These are phyloP conservation scores for Pycnonotus jocosus DNA, from an alignment of 2,113 vertebrate genomes.

Conservation along the genomic window DNA sequence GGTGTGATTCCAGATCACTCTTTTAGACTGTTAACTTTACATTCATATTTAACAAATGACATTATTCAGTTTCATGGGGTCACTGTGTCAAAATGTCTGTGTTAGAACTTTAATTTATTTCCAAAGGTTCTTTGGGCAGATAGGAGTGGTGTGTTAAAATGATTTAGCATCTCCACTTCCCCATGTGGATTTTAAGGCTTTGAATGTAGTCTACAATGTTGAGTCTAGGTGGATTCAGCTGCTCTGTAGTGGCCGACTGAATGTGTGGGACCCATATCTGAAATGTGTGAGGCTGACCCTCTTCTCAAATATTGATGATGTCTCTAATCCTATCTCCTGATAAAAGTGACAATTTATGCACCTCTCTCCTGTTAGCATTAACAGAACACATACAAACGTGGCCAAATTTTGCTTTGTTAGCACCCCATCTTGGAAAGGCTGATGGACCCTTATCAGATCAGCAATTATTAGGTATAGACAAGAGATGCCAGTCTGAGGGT, in stretches of 20 bases:
- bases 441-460: background rate
- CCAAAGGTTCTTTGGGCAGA: constrained; percentile 54
- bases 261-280: background rate
- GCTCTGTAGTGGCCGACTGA: background rate
- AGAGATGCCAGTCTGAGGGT: background rate
- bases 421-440: background rate
- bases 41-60: constrained; percentile 71
- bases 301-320: background rate
- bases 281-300: background rate
- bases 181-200: constrained; percentile 32
- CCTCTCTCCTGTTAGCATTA: background rate
- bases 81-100: constrained; percentile 73
- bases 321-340: background rate
- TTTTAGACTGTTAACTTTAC: constrained; percentile 54
- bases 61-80: constrained; percentile 75
- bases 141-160: constrained; percentile 51
- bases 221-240: constrained; percentile 21
- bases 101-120: constrained; percentile 75
- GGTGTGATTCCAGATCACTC: constrained; percentile 51
- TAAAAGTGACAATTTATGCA: background rate
- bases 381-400: background rate
- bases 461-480: background rate
- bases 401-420: background rate
- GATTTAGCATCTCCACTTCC: constrained; percentile 49
- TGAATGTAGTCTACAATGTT: background rate